phyloP scores from a whole-genome alignment of 1,140 invertebrate genomes.

The Nephotettix cincticeps region DNA sequence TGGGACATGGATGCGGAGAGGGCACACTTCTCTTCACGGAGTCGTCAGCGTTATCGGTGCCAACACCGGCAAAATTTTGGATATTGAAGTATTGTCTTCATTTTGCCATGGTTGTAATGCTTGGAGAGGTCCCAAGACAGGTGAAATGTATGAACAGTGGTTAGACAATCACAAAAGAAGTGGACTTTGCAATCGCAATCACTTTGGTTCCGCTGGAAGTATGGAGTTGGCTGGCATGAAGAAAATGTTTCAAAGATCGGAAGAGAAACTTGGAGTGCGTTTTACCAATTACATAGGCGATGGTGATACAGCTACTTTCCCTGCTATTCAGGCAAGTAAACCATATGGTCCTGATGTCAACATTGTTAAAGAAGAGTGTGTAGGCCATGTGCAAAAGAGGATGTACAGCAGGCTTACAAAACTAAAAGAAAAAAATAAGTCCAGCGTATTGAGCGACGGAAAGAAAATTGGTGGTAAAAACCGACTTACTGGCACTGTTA shows the following conservation, averaged over 20 bases:
- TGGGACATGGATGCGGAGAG: constrained; percentile 35
- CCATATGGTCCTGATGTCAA: constrained; percentile 34
- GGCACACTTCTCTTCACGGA: constrained; percentile 30
- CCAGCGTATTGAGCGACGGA: not conserved
- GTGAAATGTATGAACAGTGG: constrained; percentile 22
- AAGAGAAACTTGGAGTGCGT: too few species aligned
- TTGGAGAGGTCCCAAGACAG: constrained; percentile 6
- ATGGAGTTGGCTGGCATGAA: too few species aligned
- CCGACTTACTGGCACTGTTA: not conserved
- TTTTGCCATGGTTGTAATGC: constrained; percentile 25
- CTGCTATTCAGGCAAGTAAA: not conserved
- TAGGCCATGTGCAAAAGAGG: constrained; percentile 38
- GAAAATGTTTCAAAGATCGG: too few species aligned
- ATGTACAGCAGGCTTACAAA: constrained; percentile 35
- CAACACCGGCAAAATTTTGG: constrained; percentile 33
- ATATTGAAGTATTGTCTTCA: constrained; percentile 30
- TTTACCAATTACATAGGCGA: constrained; percentile 5
- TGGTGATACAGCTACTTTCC: constrained; percentile 32
- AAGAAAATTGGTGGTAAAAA: not conserved
- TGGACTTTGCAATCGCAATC: constrained; percentile 15
- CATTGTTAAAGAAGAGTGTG: constrained; percentile 37
- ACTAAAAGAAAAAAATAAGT: not conserved
- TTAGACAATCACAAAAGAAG: constrained; percentile 9
- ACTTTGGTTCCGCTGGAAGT: too few species aligned
- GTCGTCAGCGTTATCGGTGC: constrained; percentile 34